phyloP scores from a whole-genome alignment of 1,140 invertebrate species.

The Anagrus nilaparvatae region DNA sequence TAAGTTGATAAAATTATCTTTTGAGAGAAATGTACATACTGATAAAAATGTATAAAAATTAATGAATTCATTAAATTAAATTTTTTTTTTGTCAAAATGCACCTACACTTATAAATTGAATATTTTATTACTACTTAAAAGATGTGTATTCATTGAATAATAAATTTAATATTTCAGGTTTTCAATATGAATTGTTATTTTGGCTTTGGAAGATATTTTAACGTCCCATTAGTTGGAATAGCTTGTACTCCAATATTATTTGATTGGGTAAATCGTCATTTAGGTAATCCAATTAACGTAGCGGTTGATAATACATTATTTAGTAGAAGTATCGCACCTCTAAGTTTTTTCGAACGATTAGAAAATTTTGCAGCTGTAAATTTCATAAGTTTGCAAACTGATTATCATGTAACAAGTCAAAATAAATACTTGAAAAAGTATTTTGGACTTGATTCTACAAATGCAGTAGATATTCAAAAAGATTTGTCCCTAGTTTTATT shows the following conservation, averaged over 20 bases:
- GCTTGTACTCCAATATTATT: constrained; percentile 45
- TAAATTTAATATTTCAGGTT: constrained; percentile 26
- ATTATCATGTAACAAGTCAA: constrained; percentile 17
- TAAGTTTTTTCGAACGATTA: constrained; percentile 52
- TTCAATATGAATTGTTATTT: constrained; percentile 37
- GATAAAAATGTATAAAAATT: too few relatives aligned
- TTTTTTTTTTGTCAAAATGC: too few relatives aligned
- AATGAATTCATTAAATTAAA: too few relatives aligned
- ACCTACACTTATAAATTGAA: too few relatives aligned
- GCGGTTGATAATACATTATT: constrained; percentile 41
- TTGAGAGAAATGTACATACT: too few relatives aligned
- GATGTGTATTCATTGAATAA: too few relatives aligned
- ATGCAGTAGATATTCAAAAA: constrained; percentile 32
- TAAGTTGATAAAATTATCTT: too few relatives aligned
- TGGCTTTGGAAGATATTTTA: constrained; percentile 45
- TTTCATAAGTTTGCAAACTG: constrained; percentile 16
- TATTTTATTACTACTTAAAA: too few relatives aligned
- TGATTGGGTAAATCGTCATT: constrained; percentile 47
- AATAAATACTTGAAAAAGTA: constrained; percentile 24
- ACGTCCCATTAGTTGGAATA: constrained; percentile 47
- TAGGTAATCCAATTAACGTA: constrained; percentile 47
- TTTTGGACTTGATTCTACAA: constrained; percentile 30
- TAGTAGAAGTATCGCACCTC: constrained; percentile 40
- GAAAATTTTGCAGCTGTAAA: background rate
- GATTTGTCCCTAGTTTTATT: constrained; percentile 42